Base-by-base conservation (phyloP, 2,113 vertebrate species). In the Terrapene triunguis region DNA sequence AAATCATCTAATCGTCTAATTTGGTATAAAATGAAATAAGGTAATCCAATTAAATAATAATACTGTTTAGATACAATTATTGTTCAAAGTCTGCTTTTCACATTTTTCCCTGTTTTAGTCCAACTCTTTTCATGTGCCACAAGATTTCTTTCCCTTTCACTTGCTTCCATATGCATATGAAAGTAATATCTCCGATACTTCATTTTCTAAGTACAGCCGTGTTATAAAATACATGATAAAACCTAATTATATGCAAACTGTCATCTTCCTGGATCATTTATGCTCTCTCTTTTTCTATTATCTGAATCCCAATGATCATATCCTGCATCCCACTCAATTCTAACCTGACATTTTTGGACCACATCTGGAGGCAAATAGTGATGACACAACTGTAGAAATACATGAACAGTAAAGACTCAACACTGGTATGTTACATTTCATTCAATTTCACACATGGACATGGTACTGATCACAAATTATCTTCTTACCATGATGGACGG, bases 21-120 rank as follows among this genome's bases (percentile, higher is more conserved):
- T 59, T 80, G n/a, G 50, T 84, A 83, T 24, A 17, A 78, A 91
- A 94, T 69, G 4, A 94, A 93, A 53, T 42, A 83, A 87, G 24
- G 9, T n/a, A 22, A 59, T 83, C 32, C 79, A 27, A 87, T 81
- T 42, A 78, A 87, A 35, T 50, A 8, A 4, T 8, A 81, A 12
- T 47, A 76, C 84, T 8, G 22, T 22, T 1, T 50, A 3, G 11
- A 74, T 42, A 82, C 4, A 90, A 84, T 19, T 76, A 82, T 29
- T 69, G 92, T 95, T 95, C 83, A 38, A 80, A 76, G 38, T 2
- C 1, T 47, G 6, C 29, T 92, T 94, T 91, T 79, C 8, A 50
- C 22, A 42, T 5, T 69, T 93, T 82, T 88, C 74, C 8, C n/a
- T 50, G 74, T 8, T 38, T 88, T 8, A 55, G 82, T 89, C 2